Evolutionary conservation across 2,888 invertebrate species (phyloP).

Genomic region (Monoplex corrugatus): DNA sequence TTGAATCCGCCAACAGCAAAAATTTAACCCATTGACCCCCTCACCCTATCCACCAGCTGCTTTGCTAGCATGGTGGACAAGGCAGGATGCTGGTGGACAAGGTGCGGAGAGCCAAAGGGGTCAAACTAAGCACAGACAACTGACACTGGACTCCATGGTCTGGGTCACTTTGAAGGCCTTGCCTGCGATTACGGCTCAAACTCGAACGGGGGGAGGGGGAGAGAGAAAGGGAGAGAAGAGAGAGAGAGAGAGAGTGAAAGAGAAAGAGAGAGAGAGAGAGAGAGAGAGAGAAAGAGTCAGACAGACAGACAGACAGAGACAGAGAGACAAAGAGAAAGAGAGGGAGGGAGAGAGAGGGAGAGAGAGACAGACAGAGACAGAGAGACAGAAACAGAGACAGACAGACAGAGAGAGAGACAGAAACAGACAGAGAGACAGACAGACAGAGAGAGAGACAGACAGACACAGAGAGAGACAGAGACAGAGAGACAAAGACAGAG

Average conservation of each 20-base stretch:
- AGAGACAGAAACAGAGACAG: neutral
- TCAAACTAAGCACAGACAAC: no score
- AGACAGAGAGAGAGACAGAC: neutral
- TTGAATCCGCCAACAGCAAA: no score
- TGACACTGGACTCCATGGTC: no score
- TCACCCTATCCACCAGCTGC: no score
- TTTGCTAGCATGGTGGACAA: no score
- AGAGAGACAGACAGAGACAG: neutral
- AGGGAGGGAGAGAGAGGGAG: neutral
- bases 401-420: neutral
- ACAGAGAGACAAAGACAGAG: neutral
- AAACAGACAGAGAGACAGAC: no score
- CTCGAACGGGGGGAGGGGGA: neutral
- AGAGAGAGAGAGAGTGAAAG: neutral
- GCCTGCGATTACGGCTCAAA: no score
- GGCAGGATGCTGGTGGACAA: no score
- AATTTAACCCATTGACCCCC: no score
- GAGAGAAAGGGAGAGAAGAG: neutral
- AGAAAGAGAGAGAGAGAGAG: neutral
- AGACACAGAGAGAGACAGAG: neutral
- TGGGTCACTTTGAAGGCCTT: no score
- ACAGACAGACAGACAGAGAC: neutral
- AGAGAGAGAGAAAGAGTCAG: neutral
- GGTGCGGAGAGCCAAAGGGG: no score
- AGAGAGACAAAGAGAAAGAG: neutral